Evolutionary conservation across 1,140 invertebrate species (phyloP).

Genomic region (Drosophila eugracilis): DNA sequence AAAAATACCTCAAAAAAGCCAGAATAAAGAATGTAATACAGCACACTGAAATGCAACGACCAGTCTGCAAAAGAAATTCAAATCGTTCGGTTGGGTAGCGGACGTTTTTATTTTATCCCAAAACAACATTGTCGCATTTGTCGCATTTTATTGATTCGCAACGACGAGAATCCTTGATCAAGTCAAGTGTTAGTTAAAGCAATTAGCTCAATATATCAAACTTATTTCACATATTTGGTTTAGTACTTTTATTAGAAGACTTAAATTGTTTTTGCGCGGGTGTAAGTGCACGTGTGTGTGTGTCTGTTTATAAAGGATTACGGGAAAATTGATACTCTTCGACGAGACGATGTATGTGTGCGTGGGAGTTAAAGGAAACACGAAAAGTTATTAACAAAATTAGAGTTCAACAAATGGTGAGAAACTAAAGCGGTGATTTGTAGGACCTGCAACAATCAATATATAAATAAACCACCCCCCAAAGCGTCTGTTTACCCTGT

Average conservation of each 20-base stretch:
- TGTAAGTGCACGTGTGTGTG: neutral
- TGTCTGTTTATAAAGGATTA: conserved; percentile 9
- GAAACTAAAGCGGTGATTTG: neutral
- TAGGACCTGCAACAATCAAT: conserved; percentile 10
- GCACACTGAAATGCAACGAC: neutral
- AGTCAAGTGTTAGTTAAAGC: neutral
- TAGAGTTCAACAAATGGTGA: conserved; percentile 9
- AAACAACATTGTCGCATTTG: conserved; percentile 4
- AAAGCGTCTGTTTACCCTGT: conserved; percentile 3
- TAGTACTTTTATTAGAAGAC: neutral
- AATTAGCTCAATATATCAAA: neutral
- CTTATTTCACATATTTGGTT: neutral
- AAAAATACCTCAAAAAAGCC: neutral
- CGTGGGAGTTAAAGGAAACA: neutral
- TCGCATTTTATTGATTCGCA: conserved; percentile 25
- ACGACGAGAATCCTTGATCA: neutral
- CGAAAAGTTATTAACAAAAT: conserved; percentile 7
- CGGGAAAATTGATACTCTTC: conserved; percentile 13
- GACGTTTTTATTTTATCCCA: neutral
- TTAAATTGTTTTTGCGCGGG: conserved; percentile 6
- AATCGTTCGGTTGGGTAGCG: neutral
- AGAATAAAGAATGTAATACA: neutral
- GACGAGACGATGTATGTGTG: conserved; percentile 9
- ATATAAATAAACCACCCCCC: conserved; percentile 6
- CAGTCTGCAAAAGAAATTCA: neutral